These are phyloP conservation scores for Mus musculus DNA, from an alignment of 2,113 vertebrate species.

Conservation along the genomic window DNA sequence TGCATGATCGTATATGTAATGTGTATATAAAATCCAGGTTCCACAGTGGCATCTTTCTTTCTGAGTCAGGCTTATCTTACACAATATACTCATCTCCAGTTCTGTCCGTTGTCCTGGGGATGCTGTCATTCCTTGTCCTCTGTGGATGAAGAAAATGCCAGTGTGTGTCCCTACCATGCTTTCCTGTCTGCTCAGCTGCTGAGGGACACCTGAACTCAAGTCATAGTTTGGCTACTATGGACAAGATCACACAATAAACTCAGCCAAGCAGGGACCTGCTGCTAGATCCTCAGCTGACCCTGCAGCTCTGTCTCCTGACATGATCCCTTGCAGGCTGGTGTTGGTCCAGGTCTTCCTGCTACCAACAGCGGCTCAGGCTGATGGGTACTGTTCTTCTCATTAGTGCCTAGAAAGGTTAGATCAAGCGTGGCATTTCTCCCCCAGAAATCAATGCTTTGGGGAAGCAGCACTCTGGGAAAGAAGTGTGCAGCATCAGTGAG, in stretches of 20 bases:
- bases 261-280: not conserved
- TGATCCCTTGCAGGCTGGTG: not conserved
- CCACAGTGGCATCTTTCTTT: not conserved
- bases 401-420: not conserved
- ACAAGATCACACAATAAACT: not conserved
- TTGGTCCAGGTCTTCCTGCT: not conserved
- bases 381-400: not conserved
- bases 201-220: not conserved
- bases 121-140: not conserved
- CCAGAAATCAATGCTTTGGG: not conserved
- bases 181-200: not conserved
- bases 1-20: not conserved
- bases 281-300: not conserved
- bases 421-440: not conserved
- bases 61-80: not conserved
- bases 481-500: not conserved
- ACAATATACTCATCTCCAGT: not conserved
- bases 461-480: not conserved
- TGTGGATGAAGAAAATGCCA: not conserved
- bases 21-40: not conserved
- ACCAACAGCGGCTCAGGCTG: not conserved
- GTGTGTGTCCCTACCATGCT: not conserved
- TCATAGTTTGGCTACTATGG: not conserved
- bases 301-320: not conserved
- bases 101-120: not conserved